A percentile compares a stretch with the other conserved stretches of the same genome.
phyloP scores from a whole-genome alignment of 2,797 vertebrate species.

The Intellagama lesueurii region DNA sequence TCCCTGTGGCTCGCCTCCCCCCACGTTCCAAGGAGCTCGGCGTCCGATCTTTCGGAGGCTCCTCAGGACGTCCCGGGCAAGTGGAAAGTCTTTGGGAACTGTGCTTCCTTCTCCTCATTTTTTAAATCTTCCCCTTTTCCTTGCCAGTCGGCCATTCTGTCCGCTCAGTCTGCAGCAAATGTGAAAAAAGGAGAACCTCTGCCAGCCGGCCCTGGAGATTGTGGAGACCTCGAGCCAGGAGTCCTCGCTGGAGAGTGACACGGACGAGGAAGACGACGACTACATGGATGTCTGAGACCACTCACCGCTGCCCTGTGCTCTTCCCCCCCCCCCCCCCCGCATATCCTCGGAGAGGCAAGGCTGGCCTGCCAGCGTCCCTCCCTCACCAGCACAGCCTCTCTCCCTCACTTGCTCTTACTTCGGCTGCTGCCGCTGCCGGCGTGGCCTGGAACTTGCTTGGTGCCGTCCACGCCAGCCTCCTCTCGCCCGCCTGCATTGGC shows the following conservation, averaged over 20 bases:
- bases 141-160: conserved; percentile 94
- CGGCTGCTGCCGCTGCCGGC: conserved; percentile 48
- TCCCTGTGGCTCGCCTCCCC: neutral
- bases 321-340: conserved; percentile 42
- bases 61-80: too few species aligned
- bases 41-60: neutral
- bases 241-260: conserved; percentile 97
- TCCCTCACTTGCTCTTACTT: conserved; percentile 37
- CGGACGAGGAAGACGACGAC: conserved; percentile 83
- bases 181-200: conserved; percentile 96
- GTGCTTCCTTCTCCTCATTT: too few species aligned
- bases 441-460: conserved; percentile 64
- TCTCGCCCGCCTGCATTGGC: neutral
- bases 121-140: conserved; percentile 8
- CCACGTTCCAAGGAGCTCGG: neutral
- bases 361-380: conserved; percentile 36
- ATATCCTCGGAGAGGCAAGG: neutral
- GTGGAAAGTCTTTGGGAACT: too few species aligned
- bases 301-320: neutral
- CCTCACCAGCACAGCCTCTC: conserved; percentile 54
- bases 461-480: conserved; percentile 39
- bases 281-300: conserved; percentile 90
- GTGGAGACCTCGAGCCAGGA: conserved; percentile 98
- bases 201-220: conserved; percentile 95
- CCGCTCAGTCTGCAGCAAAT: conserved; percentile 97